Evolutionary conservation across 2,888 invertebrate genomes (phyloP), one percentile per base, ranked within the genome.

Genomic region (Octonoba sinensis): DNA sequence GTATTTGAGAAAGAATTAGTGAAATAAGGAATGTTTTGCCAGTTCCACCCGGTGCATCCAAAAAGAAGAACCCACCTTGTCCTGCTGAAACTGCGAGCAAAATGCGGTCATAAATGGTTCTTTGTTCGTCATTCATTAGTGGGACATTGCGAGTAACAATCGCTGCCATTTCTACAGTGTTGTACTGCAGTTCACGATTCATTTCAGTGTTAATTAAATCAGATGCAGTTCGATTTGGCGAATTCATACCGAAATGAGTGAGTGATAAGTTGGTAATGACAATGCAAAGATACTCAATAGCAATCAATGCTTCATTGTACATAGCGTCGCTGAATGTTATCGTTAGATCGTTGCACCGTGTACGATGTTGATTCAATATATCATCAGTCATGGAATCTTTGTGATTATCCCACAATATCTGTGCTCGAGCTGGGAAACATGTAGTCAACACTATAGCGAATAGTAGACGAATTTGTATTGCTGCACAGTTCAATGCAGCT

Each of bases 1-100:
- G 86, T 72, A 89, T 86, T 66, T 84, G n/a, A n/a, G n/a, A n/a
- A n/a, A n/a, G n/a, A n/a, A 89, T 74, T 46, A 88, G 76, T 47
- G 86, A 86, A 59, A 89, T 87, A 1, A 89, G 75, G 82, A 87
- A 89, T n/a, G 87, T 89, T 87, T 89, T 89, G 11, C 88, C 89
- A 57, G 88, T 88, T 16, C 88, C 88, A 16, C 88, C 88, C 22
- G 88, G 87, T 59, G 87, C 88, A 86, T 89, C 88, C 15, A 89
- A 62, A 84, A 88, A 85, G 65, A 60, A 22, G 56, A 56, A n/a
- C n/a, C n/a, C n/a, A n/a, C n/a, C n/a, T n/a, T n/a, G n/a, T n/a
- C n/a, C n/a, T n/a, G 49, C n/a, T n/a, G n/a, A n/a, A n/a, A n/a
- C n/a, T n/a, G n/a, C n/a, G n/a, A n/a, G n/a, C n/a, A n/a, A n/a